These are phyloP conservation scores for Coelopa frigida DNA, from an alignment of 1,140 invertebrate genomes.

Conservation along the genomic window DNA sequence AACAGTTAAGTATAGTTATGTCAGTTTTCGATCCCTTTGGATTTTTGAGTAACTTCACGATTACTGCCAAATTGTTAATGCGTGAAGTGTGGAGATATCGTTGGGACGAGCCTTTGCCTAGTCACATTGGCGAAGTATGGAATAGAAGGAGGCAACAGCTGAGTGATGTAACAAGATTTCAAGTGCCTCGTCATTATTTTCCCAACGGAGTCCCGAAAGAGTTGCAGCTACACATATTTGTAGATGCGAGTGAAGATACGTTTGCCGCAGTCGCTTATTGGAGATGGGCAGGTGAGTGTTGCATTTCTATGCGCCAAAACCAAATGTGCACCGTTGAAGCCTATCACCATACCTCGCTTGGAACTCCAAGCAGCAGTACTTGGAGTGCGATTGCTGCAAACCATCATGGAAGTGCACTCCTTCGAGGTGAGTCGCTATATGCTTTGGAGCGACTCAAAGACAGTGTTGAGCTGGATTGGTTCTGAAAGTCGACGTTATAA, in stretches of 20 bases:
- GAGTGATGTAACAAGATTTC: not conserved
- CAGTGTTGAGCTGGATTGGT: not conserved
- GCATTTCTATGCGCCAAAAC: not conserved
- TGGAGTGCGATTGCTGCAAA: constrained; percentile 6
- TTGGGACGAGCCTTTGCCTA: constrained; percentile 6
- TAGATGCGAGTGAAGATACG: constrained; percentile 5
- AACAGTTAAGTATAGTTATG: constrained; percentile 28
- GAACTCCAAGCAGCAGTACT: constrained; percentile 37
- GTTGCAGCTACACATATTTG: constrained; percentile 1
- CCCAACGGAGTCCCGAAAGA: not conserved
- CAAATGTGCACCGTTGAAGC: constrained; percentile 25
- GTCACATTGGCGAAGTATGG: not conserved
- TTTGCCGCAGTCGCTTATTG: constrained; percentile 10
- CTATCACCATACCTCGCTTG: constrained; percentile 31
- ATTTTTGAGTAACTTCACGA: constrained; percentile 32
- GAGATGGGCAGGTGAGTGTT: not conserved
- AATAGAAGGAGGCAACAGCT: not conserved
- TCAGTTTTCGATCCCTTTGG: constrained; percentile 41
- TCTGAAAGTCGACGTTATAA: not conserved
- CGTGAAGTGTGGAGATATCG: constrained; percentile 34
- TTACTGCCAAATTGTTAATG: constrained; percentile 38
- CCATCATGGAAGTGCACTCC: not conserved
- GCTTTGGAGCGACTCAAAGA: constrained; percentile 14
- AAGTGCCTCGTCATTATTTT: not conserved
- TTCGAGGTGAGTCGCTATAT: not conserved